These are phyloP conservation scores for Steinernema feltiae DNA, from an alignment of 1,140 invertebrate species.

Conservation along the genomic window DNA sequence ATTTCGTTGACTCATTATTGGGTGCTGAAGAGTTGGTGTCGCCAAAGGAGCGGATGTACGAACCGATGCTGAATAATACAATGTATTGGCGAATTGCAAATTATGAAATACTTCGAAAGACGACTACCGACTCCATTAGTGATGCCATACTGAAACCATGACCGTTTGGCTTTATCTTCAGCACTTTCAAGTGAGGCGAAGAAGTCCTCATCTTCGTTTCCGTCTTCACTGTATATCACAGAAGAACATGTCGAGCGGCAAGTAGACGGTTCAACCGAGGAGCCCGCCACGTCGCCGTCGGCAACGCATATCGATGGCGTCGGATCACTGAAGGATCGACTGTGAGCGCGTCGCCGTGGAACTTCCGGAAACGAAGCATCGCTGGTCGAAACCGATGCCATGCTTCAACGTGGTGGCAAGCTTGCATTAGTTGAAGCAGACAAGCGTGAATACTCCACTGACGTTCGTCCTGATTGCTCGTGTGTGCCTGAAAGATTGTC, in stretches of 20 bases:
- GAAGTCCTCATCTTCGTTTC: not conserved
- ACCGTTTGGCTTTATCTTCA: not conserved
- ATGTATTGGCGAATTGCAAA: too few species aligned
- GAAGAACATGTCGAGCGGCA: not conserved
- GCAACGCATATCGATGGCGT: not conserved
- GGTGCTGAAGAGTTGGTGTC: not conserved
- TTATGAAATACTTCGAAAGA: not conserved
- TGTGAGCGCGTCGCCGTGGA: not conserved
- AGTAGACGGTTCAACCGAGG: not conserved
- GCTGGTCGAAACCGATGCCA: not conserved
- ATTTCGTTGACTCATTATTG: not conserved
- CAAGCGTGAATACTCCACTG: not conserved
- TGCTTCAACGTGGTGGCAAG: not conserved
- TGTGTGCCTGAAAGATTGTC: not conserved
- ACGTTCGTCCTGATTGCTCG: not conserved
- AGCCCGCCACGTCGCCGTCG: not conserved
- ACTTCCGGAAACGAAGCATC: not conserved
- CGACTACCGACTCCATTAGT: not conserved
- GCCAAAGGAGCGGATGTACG: not conserved
- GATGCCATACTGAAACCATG: not conserved
- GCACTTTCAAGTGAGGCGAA: not conserved
- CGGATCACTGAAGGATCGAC: slow-evolving; percentile 3
- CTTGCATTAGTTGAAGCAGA: not conserved
- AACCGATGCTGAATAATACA: not conserved
- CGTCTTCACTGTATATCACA: not conserved